Percentiles rank a stretch among this genome's conserved stretches.
Conservation (phyloP, 2,113 vertebrate species). For the Falcunculus frontatus region DNA sequence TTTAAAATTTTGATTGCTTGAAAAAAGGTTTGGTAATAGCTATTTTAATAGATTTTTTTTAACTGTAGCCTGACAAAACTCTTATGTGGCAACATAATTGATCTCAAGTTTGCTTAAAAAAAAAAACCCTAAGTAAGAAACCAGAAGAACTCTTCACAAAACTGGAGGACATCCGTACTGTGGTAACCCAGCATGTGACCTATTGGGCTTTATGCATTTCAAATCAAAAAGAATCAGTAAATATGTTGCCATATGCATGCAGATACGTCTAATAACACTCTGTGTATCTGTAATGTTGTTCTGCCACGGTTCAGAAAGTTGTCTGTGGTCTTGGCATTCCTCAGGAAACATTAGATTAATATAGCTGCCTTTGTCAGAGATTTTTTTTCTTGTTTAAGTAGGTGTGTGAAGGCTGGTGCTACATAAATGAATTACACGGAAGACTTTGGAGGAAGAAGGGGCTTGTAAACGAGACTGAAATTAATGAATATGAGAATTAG, state of each 20-base stretch:
- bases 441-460: slow-evolving; percentile 49
- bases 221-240: background rate
- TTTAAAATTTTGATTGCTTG: background rate
- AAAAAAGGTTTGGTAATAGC: background rate
- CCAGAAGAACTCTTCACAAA: background rate
- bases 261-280: background rate
- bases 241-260: background rate
- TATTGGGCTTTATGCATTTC: background rate
- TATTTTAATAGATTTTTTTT: background rate
- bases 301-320: slow-evolving; percentile 33
- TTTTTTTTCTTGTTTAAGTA: slow-evolving; percentile 28
- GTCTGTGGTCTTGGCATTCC: slow-evolving; percentile 50
- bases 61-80: background rate
- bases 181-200: background rate
- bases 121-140: background rate
- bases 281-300: background rate
- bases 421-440: slow-evolving; percentile 51
- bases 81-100: background rate
- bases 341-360: slow-evolving; percentile 53
- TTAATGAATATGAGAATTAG: slow-evolving; percentile 75
- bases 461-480: slow-evolving; percentile 53
- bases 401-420: slow-evolving; percentile 43
- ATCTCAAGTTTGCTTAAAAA: background rate
- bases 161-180: background rate
- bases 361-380: background rate